phyloP scores from a whole-genome alignment of 2,797 vertebrate species.

The Hippocampus kuda region DNA sequence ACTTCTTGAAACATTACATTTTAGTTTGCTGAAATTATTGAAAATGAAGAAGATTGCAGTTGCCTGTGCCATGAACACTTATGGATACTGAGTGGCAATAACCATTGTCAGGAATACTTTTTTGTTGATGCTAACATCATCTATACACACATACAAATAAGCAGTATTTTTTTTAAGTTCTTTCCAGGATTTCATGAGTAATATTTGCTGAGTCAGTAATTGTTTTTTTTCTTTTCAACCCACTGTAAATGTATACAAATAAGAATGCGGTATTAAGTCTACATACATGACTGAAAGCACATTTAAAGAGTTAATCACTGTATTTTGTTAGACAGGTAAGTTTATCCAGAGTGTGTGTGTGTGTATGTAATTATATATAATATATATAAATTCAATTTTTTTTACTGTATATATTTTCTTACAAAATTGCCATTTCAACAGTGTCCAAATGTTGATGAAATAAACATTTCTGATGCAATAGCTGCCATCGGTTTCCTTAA shows the following conservation, averaged over 20 bases:
- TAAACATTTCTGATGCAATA: neutral
- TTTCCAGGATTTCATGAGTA: neutral
- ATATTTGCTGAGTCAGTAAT: neutral
- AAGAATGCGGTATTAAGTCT: neutral
- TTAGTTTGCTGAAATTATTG: too few relatives aligned
- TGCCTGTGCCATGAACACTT: too few relatives aligned
- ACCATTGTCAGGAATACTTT: neutral
- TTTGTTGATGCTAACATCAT: neutral
- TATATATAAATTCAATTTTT: neutral
- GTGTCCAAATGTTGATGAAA: neutral
- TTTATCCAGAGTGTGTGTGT: neutral
- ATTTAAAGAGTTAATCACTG: neutral
- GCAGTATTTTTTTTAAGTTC: neutral
- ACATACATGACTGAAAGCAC: neutral
- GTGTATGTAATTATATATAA: too few relatives aligned
- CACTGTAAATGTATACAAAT: neutral
- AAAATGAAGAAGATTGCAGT: too few relatives aligned
- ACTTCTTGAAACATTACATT: neutral
- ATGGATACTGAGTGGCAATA: neutral
- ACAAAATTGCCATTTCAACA: neutral
- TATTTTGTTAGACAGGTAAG: neutral
- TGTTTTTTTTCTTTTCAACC: neutral
- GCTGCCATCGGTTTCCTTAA: neutral
- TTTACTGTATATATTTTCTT: neutral
- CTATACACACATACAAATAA: neutral